These are phyloP conservation scores for Limnephilus lunatus DNA, from an alignment of 2,888 invertebrate genomes.

Conservation along the genomic window DNA sequence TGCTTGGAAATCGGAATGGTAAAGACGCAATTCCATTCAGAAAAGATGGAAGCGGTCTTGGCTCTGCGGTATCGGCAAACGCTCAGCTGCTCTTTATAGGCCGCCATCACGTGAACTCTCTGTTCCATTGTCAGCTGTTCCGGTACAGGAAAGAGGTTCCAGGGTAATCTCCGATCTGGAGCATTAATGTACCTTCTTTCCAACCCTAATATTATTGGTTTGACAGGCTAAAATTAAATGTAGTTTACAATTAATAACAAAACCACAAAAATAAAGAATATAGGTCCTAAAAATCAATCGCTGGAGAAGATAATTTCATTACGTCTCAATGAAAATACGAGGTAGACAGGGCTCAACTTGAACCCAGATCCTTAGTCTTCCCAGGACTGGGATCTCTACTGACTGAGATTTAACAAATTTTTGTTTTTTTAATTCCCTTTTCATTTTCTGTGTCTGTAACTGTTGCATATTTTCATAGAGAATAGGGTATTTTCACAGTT, in stretches of 20 bases:
- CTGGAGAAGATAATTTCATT: no score
- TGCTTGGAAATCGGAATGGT: conserved; percentile 59
- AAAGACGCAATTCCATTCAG: conserved; percentile 61
- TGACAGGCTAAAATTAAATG: not conserved
- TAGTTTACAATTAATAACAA: not conserved
- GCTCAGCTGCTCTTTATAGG: conserved; percentile 61
- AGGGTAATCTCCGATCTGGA: conserved; percentile 62
- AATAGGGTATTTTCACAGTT: no score
- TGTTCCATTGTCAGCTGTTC: conserved; percentile 61
- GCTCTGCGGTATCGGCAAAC: conserved; percentile 62
- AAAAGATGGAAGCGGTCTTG: conserved; percentile 57
- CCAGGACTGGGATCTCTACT: no score
- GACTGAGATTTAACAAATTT: no score
- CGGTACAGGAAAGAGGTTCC: conserved; percentile 62
- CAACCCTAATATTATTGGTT: conserved; percentile 50
- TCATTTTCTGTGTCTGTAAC: no score
- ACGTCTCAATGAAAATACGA: no score
- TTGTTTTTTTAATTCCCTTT: no score
- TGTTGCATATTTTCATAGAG: no score
- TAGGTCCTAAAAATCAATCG: no score
- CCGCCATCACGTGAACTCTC: conserved; percentile 52
- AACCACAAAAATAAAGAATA: not conserved
- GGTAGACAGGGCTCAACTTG: no score
- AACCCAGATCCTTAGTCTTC: no score
- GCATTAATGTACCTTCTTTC: conserved; percentile 60